A percentile compares a stretch with the other conserved stretches of the same genome.
These are phyloP conservation scores for Chymomyza amoena DNA, from an alignment of 2,888 invertebrate species.

Conservation along the genomic window DNA sequence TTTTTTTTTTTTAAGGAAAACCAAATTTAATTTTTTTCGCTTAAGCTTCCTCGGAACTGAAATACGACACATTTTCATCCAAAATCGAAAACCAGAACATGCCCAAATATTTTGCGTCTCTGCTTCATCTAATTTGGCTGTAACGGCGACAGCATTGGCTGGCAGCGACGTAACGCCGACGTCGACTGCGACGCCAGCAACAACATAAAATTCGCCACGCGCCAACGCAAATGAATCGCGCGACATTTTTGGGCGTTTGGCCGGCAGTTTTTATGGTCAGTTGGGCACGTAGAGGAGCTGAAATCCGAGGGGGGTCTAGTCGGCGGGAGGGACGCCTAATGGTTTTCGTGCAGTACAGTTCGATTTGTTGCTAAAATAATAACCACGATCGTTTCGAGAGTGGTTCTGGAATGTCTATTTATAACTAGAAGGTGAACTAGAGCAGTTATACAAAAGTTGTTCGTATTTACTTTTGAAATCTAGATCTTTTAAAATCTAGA, in stretches of 20 bases:
- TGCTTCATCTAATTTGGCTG: slow-evolving; percentile 28
- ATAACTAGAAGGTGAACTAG: neutral
- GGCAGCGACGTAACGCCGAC: slow-evolving; percentile 3
- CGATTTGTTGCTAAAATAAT: neutral
- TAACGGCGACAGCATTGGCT: slow-evolving; percentile 21
- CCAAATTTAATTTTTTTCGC: too few species aligned
- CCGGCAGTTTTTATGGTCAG: neutral
- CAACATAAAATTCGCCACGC: slow-evolving; percentile 40
- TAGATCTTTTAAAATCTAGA: neutral
- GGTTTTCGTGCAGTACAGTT: neutral
- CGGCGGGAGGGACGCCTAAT: neutral
- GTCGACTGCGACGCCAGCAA: slow-evolving; percentile 13
- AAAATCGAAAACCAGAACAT: too few species aligned
- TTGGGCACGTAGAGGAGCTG: neutral
- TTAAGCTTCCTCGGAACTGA: too few species aligned
- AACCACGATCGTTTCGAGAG: neutral
- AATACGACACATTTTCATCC: too few species aligned
- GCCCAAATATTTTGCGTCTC: slow-evolving; percentile 17
- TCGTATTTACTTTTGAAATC: neutral
- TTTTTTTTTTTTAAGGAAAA: too few species aligned
- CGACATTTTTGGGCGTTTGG: neutral
- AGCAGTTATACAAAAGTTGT: neutral
- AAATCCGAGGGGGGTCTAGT: neutral
- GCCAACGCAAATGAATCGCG: slow-evolving; percentile 28
- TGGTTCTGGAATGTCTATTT: neutral